Conservation (phyloP, 2,888 invertebrate species). For the Salpingus planirostris region DNA sequence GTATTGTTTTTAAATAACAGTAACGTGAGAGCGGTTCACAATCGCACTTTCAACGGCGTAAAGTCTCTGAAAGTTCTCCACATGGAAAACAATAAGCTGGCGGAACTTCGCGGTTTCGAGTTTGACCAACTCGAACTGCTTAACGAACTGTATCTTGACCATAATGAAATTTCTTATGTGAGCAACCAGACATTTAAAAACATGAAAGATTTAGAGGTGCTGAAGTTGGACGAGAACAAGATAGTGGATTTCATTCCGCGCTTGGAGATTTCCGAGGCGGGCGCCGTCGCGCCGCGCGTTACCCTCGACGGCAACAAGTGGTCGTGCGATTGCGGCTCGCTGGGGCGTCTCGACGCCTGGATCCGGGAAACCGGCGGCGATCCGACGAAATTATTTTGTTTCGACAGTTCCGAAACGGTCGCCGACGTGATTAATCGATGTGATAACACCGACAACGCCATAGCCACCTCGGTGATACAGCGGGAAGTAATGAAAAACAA, state of each 20-base stretch:
- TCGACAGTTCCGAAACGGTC: slow-evolving; percentile 46
- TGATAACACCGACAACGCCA: slow-evolving; percentile 59
- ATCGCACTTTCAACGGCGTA: slow-evolving; percentile 75
- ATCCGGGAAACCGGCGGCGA: slow-evolving; percentile 57
- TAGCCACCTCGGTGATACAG: slow-evolving; percentile 48
- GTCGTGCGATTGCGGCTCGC: slow-evolving; percentile 73
- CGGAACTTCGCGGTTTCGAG: slow-evolving; percentile 65
- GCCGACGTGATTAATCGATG: slow-evolving; percentile 49
- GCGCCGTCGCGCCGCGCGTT: slow-evolving; percentile 50
- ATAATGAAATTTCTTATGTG: slow-evolving; percentile 64
- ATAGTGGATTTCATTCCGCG: slow-evolving; percentile 64
- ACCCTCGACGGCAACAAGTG: slow-evolving; percentile 71
- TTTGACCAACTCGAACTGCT: slow-evolving; percentile 67
- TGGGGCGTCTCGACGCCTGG: slow-evolving; percentile 62
- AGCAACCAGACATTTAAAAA: slow-evolving; percentile 69
- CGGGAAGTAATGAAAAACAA: slow-evolving; percentile 51
- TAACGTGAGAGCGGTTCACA: slow-evolving; percentile 65
- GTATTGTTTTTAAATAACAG: slow-evolving; percentile 71
- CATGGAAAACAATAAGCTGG: slow-evolving; percentile 66
- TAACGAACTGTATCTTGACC: slow-evolving; percentile 66
- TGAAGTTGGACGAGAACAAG: slow-evolving; percentile 68
- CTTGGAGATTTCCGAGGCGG: slow-evolving; percentile 45
- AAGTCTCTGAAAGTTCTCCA: slow-evolving; percentile 64
- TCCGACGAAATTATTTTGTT: slow-evolving; percentile 61
- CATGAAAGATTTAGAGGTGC: slow-evolving; percentile 60